Evolutionary conservation across 2,888 invertebrate genomes (phyloP).

Genomic region (Hemicrepidius hirtus): DNA sequence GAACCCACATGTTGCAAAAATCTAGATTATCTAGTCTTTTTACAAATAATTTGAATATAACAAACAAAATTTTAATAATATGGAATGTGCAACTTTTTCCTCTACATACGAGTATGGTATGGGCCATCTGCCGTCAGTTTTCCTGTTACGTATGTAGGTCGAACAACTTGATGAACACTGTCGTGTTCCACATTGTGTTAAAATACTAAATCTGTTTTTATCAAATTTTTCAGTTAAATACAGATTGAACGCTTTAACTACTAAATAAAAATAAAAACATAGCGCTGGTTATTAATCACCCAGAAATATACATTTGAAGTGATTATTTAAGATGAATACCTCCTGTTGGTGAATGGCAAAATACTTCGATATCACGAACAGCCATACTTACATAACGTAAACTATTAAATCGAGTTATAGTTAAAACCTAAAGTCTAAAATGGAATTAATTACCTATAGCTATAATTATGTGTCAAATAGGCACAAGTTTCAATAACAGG

Average conservation of each 20-base stretch:
- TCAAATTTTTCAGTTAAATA: not conserved
- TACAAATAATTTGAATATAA: not conserved
- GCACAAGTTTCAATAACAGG: too few relatives aligned
- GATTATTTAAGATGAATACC: too few relatives aligned
- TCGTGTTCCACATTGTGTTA: slow-evolving; percentile 11
- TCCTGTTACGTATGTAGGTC: slow-evolving; percentile 11
- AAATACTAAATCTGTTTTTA: not conserved
- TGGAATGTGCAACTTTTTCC: not conserved
- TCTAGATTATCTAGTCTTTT: slow-evolving; percentile 5
- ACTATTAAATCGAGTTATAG: too few relatives aligned
- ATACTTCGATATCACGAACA: too few relatives aligned
- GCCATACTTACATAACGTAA: too few relatives aligned
- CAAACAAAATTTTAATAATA: not conserved
- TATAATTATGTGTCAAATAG: too few relatives aligned
- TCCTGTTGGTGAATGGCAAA: too few relatives aligned
- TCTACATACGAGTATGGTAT: not conserved
- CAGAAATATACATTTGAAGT: too few relatives aligned
- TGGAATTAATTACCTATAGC: too few relatives aligned
- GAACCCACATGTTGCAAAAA: slow-evolving; percentile 1
- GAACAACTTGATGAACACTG: slow-evolving; percentile 1
- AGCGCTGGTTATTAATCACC: too few relatives aligned
- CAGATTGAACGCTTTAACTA: not conserved
- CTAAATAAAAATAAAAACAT: not conserved
- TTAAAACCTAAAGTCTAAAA: too few relatives aligned
- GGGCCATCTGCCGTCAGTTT: slow-evolving; percentile 6